These are phyloP conservation scores for Cromileptes altivelis DNA, from an alignment of 2,113 vertebrate species.

Conservation along the genomic window DNA sequence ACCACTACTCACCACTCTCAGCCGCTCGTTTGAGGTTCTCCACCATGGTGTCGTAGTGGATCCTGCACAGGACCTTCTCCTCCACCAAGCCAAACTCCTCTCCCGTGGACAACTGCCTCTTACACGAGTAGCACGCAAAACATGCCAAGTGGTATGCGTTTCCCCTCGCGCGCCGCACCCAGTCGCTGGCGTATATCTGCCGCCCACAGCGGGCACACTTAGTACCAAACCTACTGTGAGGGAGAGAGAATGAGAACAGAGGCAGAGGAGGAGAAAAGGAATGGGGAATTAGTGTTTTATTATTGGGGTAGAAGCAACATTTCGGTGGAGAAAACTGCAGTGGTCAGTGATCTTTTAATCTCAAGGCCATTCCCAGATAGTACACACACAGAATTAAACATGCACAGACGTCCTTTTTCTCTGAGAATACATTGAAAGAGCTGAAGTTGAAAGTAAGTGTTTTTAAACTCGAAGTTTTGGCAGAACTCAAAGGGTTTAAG, in stretches of 20 bases:
- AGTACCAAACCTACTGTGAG: conserved; percentile 96
- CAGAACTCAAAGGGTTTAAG: conserved; percentile 56
- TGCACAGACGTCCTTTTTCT: conserved; percentile 12
- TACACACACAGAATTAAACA: conserved; percentile 1
- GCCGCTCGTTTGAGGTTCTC: conserved; percentile 97
- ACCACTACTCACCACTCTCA: conserved; percentile 89
- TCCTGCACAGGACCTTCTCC: conserved; percentile 97
- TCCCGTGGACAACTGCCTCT: conserved; percentile 96
- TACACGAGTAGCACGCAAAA: conserved; percentile 98
- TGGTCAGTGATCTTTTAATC: conserved; percentile 23
- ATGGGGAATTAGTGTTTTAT: conserved; percentile 29
- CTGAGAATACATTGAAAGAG: conserved; percentile 20
- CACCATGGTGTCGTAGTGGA: conserved; percentile 98
- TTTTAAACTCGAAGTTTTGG: conserved; percentile 59
- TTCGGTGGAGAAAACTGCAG: conserved; percentile 4
- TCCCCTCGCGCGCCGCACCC: conserved; percentile 95
- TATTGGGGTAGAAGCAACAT: conserved; percentile 10
- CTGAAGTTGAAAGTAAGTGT: conserved; percentile 23
- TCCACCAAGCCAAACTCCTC: conserved; percentile 98
- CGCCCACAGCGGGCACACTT: conserved; percentile 96
- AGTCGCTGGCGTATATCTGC: conserved; percentile 98
- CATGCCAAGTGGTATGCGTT: conserved; percentile 98
- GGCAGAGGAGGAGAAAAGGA: conserved; percentile 24
- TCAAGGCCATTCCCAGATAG: background rate
- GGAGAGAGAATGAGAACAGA: conserved; percentile 61